phyloP scores from a whole-genome alignment of 2,113 vertebrate genomes.

The Connochaetes taurinus region DNA sequence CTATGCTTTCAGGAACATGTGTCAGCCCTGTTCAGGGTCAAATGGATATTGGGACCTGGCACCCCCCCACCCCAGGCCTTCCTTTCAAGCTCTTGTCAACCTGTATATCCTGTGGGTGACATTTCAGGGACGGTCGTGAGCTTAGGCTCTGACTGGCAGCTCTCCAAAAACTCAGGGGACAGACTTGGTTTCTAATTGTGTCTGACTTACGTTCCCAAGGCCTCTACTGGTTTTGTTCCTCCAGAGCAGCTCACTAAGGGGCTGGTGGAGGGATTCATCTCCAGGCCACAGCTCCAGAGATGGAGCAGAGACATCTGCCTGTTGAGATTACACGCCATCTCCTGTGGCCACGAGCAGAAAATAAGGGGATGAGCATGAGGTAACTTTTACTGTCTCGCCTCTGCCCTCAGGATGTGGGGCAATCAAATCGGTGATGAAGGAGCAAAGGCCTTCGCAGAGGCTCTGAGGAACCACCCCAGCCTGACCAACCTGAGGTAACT shows the following conservation, averaged over 20 bases:
- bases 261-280: not conserved
- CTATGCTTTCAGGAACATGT: not conserved
- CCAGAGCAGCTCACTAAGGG: not conserved
- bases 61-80: not conserved
- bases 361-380: not conserved
- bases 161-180: accelerated
- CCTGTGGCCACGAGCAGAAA: not conserved
- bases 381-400: slow-evolving; percentile 29
- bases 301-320: not conserved
- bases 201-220: not conserved
- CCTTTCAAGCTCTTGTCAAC: not conserved
- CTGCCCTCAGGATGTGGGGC: slow-evolving; percentile 92
- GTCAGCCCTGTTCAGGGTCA: too few species aligned
- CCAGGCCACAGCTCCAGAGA: not conserved
- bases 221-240: not conserved
- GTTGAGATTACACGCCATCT: not conserved
- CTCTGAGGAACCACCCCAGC: slow-evolving; percentile 87
- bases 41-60: not conserved
- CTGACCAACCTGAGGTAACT: slow-evolving; percentile 89
- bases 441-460: slow-evolving; percentile 90
- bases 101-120: too few species aligned
- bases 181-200: not conserved
- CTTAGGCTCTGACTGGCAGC: not conserved
- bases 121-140: accelerated
- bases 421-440: slow-evolving; percentile 92